These are phyloP conservation scores for Melanerpes aurifrons DNA, from an alignment of 2,113 vertebrate species.

Conservation along the genomic window DNA sequence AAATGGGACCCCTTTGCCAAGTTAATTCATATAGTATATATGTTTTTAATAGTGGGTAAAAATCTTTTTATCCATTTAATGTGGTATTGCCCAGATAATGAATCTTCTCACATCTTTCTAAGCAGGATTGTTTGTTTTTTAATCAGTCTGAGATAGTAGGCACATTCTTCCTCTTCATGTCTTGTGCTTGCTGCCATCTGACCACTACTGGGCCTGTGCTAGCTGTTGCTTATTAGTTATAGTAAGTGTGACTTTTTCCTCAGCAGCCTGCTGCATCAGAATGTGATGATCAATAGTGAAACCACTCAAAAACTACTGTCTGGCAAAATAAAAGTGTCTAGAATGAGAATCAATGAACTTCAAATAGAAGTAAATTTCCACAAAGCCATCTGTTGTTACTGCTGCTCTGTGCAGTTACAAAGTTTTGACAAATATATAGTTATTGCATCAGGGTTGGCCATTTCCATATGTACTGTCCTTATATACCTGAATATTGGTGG, in stretches of 20 bases:
- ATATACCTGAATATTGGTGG: background rate
- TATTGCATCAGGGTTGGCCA: background rate
- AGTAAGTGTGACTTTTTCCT: constrained; percentile 12
- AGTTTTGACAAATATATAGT: background rate
- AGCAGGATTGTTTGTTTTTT: background rate
- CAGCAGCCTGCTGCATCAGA: background rate
- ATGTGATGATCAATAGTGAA: constrained; percentile 3
- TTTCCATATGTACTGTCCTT: background rate
- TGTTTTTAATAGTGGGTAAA: background rate
- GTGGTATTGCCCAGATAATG: background rate
- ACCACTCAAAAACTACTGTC: background rate
- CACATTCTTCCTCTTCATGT: background rate
- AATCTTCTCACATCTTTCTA: background rate
- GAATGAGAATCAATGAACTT: constrained; percentile 9
- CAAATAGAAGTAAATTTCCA: constrained; percentile 11
- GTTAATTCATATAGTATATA: background rate
- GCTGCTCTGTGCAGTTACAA: background rate
- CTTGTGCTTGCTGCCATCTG: background rate
- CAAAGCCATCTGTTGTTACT: background rate
- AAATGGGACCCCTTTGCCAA: background rate
- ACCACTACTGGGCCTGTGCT: background rate
- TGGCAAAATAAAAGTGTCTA: constrained; percentile 7
- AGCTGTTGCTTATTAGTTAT: constrained; percentile 3
- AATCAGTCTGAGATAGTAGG: background rate
- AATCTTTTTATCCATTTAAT: background rate